phyloP scores from a whole-genome alignment of 1,140 invertebrate genomes.

The Drosophila mojavensis region DNA sequence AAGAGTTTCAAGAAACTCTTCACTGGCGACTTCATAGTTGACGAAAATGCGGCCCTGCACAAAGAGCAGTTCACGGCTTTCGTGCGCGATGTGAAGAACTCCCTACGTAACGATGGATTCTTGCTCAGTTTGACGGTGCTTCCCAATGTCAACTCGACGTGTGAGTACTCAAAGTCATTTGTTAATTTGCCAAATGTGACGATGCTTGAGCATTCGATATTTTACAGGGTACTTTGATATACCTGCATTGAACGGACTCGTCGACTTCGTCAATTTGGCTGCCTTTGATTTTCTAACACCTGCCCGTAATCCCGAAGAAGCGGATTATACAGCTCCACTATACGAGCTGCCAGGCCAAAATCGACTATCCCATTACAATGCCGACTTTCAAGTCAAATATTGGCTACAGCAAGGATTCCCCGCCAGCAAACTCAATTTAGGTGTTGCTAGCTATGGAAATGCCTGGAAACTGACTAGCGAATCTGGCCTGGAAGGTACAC shows the following conservation, averaged over 20 bases:
- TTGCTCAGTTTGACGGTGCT: constrained; percentile 89
- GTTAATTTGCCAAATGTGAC: too few relatives aligned
- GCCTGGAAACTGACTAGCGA: constrained; percentile 91
- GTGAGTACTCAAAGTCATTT: constrained; percentile 84
- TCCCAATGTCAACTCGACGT: constrained; percentile 90
- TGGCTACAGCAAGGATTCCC: constrained; percentile 88
- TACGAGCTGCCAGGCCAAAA: constrained; percentile 87
- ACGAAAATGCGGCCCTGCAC: constrained; percentile 90
- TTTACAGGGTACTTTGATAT: constrained; percentile 91
- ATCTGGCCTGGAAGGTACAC: constrained; percentile 89
- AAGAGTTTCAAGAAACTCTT: constrained; percentile 90
- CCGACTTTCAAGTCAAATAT: constrained; percentile 86
- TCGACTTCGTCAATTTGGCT: constrained; percentile 93
- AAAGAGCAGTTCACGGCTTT: constrained; percentile 90
- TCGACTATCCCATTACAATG: constrained; percentile 88
- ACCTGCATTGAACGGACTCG: constrained; percentile 87
- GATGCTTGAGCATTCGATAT: background rate
- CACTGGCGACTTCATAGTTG: constrained; percentile 87
- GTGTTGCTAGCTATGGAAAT: constrained; percentile 92
- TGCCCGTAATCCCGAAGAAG: constrained; percentile 89
- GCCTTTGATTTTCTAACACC: constrained; percentile 92
- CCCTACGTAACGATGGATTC: constrained; percentile 87
- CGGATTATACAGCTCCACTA: constrained; percentile 89
- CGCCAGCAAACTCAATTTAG: constrained; percentile 91
- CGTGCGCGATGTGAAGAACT: constrained; percentile 89